Base-by-base conservation (phyloP, 1,140 invertebrate species). In the Drosophila nigrodunni region DNA sequence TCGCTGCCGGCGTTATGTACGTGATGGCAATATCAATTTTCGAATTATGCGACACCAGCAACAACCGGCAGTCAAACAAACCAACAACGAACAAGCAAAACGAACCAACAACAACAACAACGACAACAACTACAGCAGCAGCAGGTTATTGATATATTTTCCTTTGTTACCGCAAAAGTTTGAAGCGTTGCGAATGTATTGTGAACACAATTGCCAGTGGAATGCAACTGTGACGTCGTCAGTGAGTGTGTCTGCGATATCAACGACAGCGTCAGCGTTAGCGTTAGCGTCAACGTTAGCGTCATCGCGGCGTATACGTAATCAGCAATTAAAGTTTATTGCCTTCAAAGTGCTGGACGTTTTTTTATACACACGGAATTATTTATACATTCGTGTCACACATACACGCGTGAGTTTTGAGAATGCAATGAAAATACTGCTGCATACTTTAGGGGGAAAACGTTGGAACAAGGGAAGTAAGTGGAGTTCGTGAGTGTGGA, bases 281-380 rank as follows among this genome's bases (percentile, higher is more conserved):
- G 37, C 5, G 30, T 6, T 5, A 7, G 37, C 5, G 30, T 6
- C 21, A 10, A 13, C 11, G n/a, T 11, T 37, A 6, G n/a, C 34
- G 44, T 39, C 60, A 57, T 35, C 54, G 35, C 21, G 44, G 54
- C 67, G 78, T 71, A 68, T 60, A 61, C 72, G 79, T 86, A 87
- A 87, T 89, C 80, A 89, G 77, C 85, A 89, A 83, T 88, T 83
- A 78, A 85, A 70, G 74, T 89, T 88, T 80, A 88, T 81, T 72
- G 85, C 74, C 66, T 71, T 83, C 74, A 71, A 78, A 78, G 68
- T 68, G 62, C 62, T 54, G 55, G 57, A 41, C 39, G 57, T 72
- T 67, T 59, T 6, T 62, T 50, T 37, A 62, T 30, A 15, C 13
- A 10, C 61, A 11, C 2, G 37, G 57, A 34, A 59, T 67, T 52